These are phyloP conservation scores for Origma solitaria DNA, from an alignment of 2,113 vertebrate genomes.

Conservation along the genomic window DNA sequence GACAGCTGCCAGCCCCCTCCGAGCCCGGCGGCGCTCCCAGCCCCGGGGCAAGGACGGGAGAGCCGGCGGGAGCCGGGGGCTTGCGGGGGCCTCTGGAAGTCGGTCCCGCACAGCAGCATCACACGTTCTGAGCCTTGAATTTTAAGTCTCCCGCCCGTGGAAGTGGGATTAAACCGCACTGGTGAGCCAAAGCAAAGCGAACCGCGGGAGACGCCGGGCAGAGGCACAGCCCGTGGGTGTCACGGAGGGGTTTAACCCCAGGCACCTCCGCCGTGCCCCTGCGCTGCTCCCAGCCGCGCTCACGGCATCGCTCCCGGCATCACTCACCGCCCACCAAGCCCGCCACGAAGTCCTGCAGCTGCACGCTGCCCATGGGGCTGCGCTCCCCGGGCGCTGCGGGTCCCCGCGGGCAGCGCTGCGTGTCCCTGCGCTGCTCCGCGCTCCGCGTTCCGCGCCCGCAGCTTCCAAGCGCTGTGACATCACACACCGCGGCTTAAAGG, in stretches of 20 bases:
- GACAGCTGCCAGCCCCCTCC: neutral
- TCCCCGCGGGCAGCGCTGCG: neutral
- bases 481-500: neutral
- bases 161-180: neutral
- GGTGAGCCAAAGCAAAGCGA: neutral
- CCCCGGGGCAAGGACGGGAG: neutral
- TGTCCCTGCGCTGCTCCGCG: neutral
- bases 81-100: rapidly evolving
- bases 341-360: constrained; percentile 72
- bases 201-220: neutral
- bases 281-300: neutral
- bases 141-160: neutral
- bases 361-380: constrained; percentile 28
- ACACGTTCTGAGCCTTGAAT: rapidly evolving
- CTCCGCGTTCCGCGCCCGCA: neutral
- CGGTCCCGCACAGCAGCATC: neutral
- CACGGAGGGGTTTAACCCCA: rapidly evolving
- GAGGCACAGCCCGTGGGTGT: neutral
- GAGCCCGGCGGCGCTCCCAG: neutral
- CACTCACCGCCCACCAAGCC: constrained; percentile 76
- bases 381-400: neutral
- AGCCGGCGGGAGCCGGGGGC: no score
- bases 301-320: neutral
- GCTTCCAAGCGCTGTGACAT: neutral
- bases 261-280: neutral